Evolutionary conservation across 2,113 vertebrate species (phyloP).

Genomic region (Rana temporaria): DNA sequence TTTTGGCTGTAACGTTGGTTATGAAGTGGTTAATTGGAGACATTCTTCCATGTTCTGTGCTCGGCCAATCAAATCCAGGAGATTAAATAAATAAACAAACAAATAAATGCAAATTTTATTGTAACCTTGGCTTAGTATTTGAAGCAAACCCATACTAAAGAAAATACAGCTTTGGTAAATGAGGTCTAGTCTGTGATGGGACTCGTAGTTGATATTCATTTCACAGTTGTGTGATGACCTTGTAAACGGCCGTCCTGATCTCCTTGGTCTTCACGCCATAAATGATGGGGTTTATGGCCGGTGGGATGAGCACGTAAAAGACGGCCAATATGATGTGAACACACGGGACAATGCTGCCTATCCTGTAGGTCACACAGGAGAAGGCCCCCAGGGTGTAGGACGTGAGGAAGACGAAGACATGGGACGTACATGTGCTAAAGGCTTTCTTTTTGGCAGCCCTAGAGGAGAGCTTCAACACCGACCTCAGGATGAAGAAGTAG

Average conservation of each 20-base stretch:
- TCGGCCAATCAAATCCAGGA: too few species aligned
- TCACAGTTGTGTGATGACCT: not conserved
- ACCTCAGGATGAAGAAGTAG: slow-evolving; percentile 63
- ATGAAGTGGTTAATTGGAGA: too few species aligned
- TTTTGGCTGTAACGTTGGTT: too few species aligned
- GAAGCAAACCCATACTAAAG: too few species aligned
- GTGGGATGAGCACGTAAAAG: slow-evolving; percentile 64
- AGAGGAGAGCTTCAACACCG: slow-evolving; percentile 58
- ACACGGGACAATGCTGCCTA: slow-evolving; percentile 57
- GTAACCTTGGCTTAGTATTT: too few species aligned
- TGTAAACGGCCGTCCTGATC: slow-evolving; percentile 51
- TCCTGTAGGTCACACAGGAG: slow-evolving; percentile 56
- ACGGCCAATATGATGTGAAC: slow-evolving; percentile 63
- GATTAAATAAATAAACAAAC: too few species aligned
- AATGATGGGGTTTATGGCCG: slow-evolving; percentile 65
- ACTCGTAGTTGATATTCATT: not conserved
- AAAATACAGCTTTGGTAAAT: too few species aligned
- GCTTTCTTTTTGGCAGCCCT: slow-evolving; percentile 62
- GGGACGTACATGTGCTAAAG: slow-evolving; percentile 65
- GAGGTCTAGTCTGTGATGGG: too few species aligned
- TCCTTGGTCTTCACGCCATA: slow-evolving; percentile 69
- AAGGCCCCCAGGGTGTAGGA: slow-evolving; percentile 59
- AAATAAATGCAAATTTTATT: too few species aligned
- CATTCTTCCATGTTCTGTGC: too few species aligned
- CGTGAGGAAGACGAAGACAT: slow-evolving; percentile 59